Base-by-base conservation (phyloP, 2,113 vertebrate species). In the Limanda limanda region DNA sequence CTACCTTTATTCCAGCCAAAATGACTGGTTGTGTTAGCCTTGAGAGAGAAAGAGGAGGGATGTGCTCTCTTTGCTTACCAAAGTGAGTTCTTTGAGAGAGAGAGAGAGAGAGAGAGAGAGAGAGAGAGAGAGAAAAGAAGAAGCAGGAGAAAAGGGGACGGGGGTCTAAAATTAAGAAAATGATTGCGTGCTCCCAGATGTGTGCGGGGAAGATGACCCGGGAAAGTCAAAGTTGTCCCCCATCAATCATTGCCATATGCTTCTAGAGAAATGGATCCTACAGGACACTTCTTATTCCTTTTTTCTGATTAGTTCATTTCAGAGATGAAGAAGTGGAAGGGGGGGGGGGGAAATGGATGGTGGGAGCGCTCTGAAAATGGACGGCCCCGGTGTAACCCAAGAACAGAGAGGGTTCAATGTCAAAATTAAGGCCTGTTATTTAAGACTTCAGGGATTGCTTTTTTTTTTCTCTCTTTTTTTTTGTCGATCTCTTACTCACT, bases 181-280 rank as follows among this genome's bases (percentile, higher is more conserved):
- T 93, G 90, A 92, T 90, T 86, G 88, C 79, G 75, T 88, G 90
- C 82, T 89, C 90, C 89, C 89, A 92, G 89, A 92, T 92, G 89
- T 89, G 89, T 47, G 81, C 72, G 8, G 55, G 84, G 86, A 91
- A 85, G 86, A 90, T 86, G 91, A 93, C 91, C 91, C 76, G 90
- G 74, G 88, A 89, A 92, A 91, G 91, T 90, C 89, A 89, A 85
- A 91, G 86, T 89, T 90, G 88, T 90, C 86, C 91, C 89, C 90
- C 91, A 92, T 92, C 92, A 92, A 92, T 92, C 92, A 92, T 88
- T 92, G 81, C 92, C 92, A 93, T 91, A 93, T 93, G 92, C 86
- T 90, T 84, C 84, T 27, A 83, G 84, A 90, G 91, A 91, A 93
- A 92, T 91, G 86, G 89, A 93, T 93, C 90, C 90, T 90, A 83